These are phyloP conservation scores for Drosophila algonquin DNA, from an alignment of 2,888 invertebrate genomes.

Conservation along the genomic window DNA sequence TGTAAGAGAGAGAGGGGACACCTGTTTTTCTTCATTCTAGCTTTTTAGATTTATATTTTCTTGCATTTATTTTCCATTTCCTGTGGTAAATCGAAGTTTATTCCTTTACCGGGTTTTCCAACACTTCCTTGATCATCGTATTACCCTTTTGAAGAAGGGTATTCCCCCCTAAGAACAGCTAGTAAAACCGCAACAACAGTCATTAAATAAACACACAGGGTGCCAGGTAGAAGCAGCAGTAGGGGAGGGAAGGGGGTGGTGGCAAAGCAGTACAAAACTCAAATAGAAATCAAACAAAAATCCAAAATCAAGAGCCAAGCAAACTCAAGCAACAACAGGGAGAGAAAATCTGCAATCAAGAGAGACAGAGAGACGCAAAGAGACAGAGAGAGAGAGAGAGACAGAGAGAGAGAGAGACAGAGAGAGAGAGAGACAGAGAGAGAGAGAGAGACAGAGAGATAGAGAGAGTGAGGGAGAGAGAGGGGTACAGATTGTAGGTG, in stretches of 20 bases:
- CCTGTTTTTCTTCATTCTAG: too few species aligned
- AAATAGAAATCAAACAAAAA: slow-evolving; percentile 72
- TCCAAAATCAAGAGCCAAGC: slow-evolving; percentile 67
- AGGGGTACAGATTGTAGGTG: not conserved
- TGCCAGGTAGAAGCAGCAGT: not conserved
- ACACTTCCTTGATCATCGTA: not conserved
- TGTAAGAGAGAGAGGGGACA: too few species aligned
- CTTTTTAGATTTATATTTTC: too few species aligned
- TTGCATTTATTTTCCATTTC: not conserved
- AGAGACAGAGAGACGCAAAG: not conserved
- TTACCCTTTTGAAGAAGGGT: not conserved
- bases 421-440: too few species aligned
- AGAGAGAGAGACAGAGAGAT: not conserved
- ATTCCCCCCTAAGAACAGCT: not conserved
- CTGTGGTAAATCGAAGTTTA: too few species aligned
- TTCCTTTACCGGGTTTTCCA: not conserved
- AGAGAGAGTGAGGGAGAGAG: too few species aligned
- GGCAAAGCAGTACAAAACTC: slow-evolving; percentile 49
- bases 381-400: not conserved
- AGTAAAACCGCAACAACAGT: slow-evolving; percentile 10
- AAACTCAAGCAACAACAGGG: slow-evolving; percentile 48
- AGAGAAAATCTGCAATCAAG: not conserved
- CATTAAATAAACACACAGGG: slow-evolving; percentile 29
- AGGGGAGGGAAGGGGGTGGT: not conserved
- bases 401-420: not conserved